Base-by-base conservation (phyloP, 1,140 invertebrate species). In the Solenopsis invicta region DNA sequence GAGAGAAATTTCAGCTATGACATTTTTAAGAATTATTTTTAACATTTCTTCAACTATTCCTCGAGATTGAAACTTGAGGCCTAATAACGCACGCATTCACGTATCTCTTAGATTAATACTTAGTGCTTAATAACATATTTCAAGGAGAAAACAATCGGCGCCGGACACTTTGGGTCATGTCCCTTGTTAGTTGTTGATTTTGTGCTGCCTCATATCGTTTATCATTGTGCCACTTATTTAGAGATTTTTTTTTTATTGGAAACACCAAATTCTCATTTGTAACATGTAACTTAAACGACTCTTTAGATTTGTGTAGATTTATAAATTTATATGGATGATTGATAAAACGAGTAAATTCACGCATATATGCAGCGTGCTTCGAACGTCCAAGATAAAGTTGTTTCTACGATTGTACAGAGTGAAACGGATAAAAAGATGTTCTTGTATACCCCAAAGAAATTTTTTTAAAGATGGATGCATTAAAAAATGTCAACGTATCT, bases 131-230 rank as follows among this genome's bases (percentile, higher is more conserved):
- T 50, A 69, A 69, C 41, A 50, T 69, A 69, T 69, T 69, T 69
- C 66, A 69, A 69, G 66, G 66, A 69, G 66, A 69, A 50, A 69
- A 69, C 66, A 69, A 69, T 69, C 41, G 41, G 18, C 21, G 66
- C n/a, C 6, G 66, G 3, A 69, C 18, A 66, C 66, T 45, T 45
- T 69, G n/a, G 66, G 66, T 69, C 66, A n/a, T 69, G 66, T 69
- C 66, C 21, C 66, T 69, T 69, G 66, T 69, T 69, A 69, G 66
- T 50, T 69, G 13, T 18, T 69, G 13, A 13, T 48, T 69, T 69
- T 1, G 12, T 48, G 66, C 21, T 69, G 41, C 6, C 66, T 48
- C 37, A 45, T 10, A 45, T 67, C 66, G 6, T 69, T 69, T 69
- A 69, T 69, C 37, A 1, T 21, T 48, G 6, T 69, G 21, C 13